Evolutionary conservation across 2,113 vertebrate species (phyloP), one percentile per base, ranked within the genome.

Genomic region (Rousettus leschenaultii): DNA sequence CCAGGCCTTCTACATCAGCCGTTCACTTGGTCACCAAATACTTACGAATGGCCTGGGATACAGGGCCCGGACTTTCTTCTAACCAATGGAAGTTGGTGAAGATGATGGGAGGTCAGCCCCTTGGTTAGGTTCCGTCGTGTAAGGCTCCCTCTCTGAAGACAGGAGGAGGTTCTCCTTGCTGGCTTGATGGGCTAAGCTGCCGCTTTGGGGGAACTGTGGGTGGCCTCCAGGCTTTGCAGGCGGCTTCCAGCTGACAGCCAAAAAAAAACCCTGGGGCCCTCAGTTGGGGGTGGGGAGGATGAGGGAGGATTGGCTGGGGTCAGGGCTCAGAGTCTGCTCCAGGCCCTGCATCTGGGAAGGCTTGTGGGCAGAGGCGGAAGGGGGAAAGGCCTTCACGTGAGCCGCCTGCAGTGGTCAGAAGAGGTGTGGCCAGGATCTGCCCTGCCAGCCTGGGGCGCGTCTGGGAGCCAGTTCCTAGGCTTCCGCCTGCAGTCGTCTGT

Each of bases 391-490:
- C 21, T n/a, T 88, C 59, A 26, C 1, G 3, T 7, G 61, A n/a
- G 84, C 11, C 5, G 26, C 35, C 80, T 19, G 6, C 7, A 0
- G 43, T 0, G 1, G 75, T 19, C 0, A 0, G 79, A 26, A n/a
- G 28, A 33, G 33, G 70, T 0, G 15, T 30, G 3, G 3, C 8
- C 16, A 5, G 51, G n/a, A 71, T 11, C 11, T 14, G 14, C n/a
- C 78, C 78, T 6, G 22, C 22, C 22, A 26, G 11, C 53, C 84
- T 6, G n/a, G 15, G 75, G 19, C 59, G 38, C 21, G 24, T 51
- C 48, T 51, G 48, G 48, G 59, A 0, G 35, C n/a, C 15, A 5
- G 28, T 3, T 33, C 1, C 24, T 70, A 1, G n/a, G 90, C 55
- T 13, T 22, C 38, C 14, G 6, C 73, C 61, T 43, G 19, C 1